Percentiles rank a stretch among this genome's conserved stretches.
Evolutionary conservation across 1,140 invertebrate species (phyloP).

Genomic region (Calycopis cecrops): DNA sequence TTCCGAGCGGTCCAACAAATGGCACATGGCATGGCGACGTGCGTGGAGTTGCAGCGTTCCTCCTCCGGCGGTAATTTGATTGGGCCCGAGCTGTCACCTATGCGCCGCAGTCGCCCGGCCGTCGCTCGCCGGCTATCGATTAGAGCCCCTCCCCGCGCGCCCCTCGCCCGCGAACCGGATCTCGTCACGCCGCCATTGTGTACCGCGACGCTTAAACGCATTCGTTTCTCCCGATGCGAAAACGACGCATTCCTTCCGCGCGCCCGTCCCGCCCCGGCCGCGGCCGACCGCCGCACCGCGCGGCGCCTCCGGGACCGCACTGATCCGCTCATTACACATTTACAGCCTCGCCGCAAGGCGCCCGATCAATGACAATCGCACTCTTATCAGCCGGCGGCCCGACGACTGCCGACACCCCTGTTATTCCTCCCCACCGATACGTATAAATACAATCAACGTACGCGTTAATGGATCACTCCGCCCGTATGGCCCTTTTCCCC

Average conservation of each 20-base stretch:
- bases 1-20: no score
- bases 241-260: conserved; percentile 74
- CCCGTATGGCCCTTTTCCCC: conserved; percentile 3
- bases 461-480: conserved; percentile 2
- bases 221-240: conserved; percentile 75
- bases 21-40: conserved; percentile 33
- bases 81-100: conserved; percentile 73
- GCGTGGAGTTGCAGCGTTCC: conserved; percentile 58
- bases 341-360: conserved; percentile 45
- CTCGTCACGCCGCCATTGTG: conserved; percentile 74
- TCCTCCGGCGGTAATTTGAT: conserved; percentile 68
- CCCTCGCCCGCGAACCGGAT: conserved; percentile 70
- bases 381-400: conserved; percentile 6
- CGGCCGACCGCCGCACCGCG: conserved; percentile 44
- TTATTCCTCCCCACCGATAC: conserved; percentile 10
- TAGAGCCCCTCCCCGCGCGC: conserved; percentile 59
- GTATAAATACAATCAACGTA: conserved; percentile 3
- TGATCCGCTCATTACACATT: conserved; percentile 62
- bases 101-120: conserved; percentile 72
- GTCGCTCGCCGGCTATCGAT: conserved; percentile 75
- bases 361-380: conserved; percentile 25
- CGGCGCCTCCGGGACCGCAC: conserved; percentile 44
- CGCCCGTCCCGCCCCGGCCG: conserved; percentile 55
- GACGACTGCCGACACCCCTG: conserved; percentile 10
- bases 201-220: conserved; percentile 74